Base-by-base conservation (phyloP, 2,113 vertebrate species). In the Ptychochromis oligacanthus region DNA sequence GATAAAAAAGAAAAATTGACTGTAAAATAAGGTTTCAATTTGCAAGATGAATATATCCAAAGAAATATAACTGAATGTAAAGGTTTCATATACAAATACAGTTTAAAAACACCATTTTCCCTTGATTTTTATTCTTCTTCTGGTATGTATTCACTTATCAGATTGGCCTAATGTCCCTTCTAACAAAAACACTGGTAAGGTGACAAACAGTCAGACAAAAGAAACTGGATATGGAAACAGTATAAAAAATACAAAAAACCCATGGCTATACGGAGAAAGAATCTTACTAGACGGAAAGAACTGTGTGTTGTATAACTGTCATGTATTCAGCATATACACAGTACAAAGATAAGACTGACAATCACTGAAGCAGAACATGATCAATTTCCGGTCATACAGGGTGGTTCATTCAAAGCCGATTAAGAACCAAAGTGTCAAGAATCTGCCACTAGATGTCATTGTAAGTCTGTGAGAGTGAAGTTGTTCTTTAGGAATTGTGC, bases 401-500 rank as follows among this genome's bases (percentile, higher is more conserved):
- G 38, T 2, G 1, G 40, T 54, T 57, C 40, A 65, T 46, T 86
- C 18, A 43, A 78, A 77, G 49, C 60, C 36, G 64, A 57, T 28
- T n/a, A 36, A 86, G 4, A 77, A 79, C 7, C n/a, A 78, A 24
- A 72, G 17, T 87, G 77, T 77, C 77, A 54, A 1, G 26, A 79
- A 80, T 52, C 72, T 81, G 80, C 93, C 94, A 94, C 89, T 92
- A 94, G 89, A 88, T 93, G 92, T 88, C 91, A 60, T 2, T 55
- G 75, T 84, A 85, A 55, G 75, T 78, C 79, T 77, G 13, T 24
- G 4, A 4, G 31, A 70, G 59, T 31, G 5, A 70, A 78, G 67
- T 56, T 34, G 34, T 15, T 86, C 18, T 22, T 46, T 5, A 34
- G 31, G 62, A 56, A 17, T 1, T 74, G 13, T 57, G 22, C 22